These are phyloP conservation scores for Falco rusticolus DNA, from an alignment of 2,797 vertebrate species.

Conservation along the genomic window DNA sequence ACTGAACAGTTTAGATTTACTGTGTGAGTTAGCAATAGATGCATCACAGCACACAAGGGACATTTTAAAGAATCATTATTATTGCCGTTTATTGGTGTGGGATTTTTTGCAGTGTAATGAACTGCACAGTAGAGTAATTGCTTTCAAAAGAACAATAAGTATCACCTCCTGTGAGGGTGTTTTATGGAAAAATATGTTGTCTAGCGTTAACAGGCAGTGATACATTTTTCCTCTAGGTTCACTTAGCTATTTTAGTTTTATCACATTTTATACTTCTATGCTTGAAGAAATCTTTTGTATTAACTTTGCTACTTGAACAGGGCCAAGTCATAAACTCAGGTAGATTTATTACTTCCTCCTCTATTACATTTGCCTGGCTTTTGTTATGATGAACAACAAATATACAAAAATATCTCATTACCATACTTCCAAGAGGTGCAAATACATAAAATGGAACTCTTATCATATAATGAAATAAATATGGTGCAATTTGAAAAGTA, in stretches of 20 bases:
- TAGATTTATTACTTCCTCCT: slow-evolving; percentile 43
- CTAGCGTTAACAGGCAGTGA: slow-evolving; percentile 49
- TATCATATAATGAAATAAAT: slow-evolving; percentile 52
- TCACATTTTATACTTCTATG: slow-evolving; percentile 1
- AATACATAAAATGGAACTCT: slow-evolving; percentile 13
- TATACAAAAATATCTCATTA: background rate
- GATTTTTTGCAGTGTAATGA: slow-evolving; percentile 29
- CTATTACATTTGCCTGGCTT: background rate
- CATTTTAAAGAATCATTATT: slow-evolving; percentile 58
- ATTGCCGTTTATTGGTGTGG: slow-evolving; percentile 51
- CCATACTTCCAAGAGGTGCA: background rate
- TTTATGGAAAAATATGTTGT: slow-evolving; percentile 32
- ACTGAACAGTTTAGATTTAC: slow-evolving; percentile 39
- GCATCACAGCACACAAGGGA: slow-evolving; percentile 27
- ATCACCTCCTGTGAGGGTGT: background rate
- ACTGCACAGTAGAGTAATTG: slow-evolving; percentile 23
- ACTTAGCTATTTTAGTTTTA: background rate
- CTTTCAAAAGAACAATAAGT: slow-evolving; percentile 55
- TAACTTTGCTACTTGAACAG: slow-evolving; percentile 10
- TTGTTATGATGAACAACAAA: background rate
- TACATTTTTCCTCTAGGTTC: slow-evolving; percentile 19
- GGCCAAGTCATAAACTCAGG: slow-evolving; percentile 12
- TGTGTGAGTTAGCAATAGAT: slow-evolving; percentile 41
- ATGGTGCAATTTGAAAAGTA: slow-evolving; percentile 52
- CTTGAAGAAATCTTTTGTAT: slow-evolving; percentile 41